Conservation (phyloP, 2,797 vertebrate genomes). For the Aplochiton taeniatus region DNA sequence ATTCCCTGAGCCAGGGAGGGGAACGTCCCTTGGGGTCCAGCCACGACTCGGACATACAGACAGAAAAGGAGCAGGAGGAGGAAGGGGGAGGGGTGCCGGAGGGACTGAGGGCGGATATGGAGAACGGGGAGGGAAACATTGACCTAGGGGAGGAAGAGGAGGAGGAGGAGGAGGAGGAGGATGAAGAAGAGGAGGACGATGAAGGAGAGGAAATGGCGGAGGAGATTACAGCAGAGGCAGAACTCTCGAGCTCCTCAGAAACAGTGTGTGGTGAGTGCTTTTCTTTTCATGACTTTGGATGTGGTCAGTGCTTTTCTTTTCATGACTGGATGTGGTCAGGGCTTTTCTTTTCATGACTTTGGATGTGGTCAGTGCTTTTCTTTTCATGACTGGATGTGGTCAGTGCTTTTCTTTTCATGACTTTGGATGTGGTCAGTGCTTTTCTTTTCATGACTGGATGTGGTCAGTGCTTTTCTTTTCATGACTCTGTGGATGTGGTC, state of each 20-base stretch:
- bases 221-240: slow-evolving; percentile 61
- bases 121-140: background rate
- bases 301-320: no score
- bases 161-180: slow-evolving; percentile 44
- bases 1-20: slow-evolving; percentile 69
- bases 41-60: slow-evolving; percentile 35
- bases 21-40: slow-evolving; percentile 31
- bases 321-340: no score
- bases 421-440: no score
- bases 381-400: no score
- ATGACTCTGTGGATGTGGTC: no score
- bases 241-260: slow-evolving; percentile 70
- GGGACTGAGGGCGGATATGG: slow-evolving; percentile 34
- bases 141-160: slow-evolving; percentile 15
- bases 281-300: no score
- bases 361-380: no score
- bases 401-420: no score
- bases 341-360: no score
- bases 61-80: slow-evolving; percentile 21
- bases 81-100: slow-evolving; percentile 3
- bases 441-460: no score
- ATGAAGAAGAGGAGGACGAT: slow-evolving; percentile 41
- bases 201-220: slow-evolving; percentile 27
- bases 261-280: slow-evolving; percentile 67
- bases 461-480: no score